Base-by-base conservation (phyloP, 2,797 vertebrate species). In the Cyclopterus lumpus region DNA sequence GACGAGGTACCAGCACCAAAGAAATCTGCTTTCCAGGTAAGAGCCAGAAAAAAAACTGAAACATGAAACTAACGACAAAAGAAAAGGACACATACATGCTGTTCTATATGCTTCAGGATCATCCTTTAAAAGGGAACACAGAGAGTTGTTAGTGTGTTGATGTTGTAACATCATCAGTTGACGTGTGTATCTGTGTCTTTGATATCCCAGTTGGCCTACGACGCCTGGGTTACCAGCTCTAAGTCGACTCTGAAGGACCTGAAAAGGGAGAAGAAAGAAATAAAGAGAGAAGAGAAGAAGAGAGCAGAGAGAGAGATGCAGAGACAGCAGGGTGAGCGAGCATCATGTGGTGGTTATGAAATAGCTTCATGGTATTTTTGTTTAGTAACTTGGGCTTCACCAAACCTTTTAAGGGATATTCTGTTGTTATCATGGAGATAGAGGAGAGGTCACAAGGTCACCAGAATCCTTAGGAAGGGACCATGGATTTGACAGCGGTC, bases 11-110 rank as follows among this genome's bases (percentile, higher is more conserved):
- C 69, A 54, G 49, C 69, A 54, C 66, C 78, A 28, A 94, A 94
- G 82, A 94, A 94, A 86, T 91, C 93, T 61, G 95, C 94, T 32
- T 94, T 96, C 78, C 95, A 95, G 94, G 95, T 95, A 28, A 86
- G 76, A 71, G 36, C 6, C n/a, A 57, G 22, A 38, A 61, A 20
- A 28, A 49, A 44, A 36, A 6, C 12, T 30, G 2, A 53, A 32
- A 26, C 24, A 24, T 30, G 36, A 63, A 46, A 28, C 1, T 0
- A 64, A 63, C 11, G 1, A 10, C 0, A 1, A 0, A 51, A 34
- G 6, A 46, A 26, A 63, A 1, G 0, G n/a, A 57, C 18, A 1
- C 3, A 9, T 64, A 42, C 48, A 32, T 51, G 49, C 5, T 10
- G 48, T 66, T 64, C 20, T 4, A 60, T 16, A 16, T 28, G 7